Evolutionary conservation across 2,113 vertebrate genomes (phyloP), one percentile per base, ranked within the genome.

Genomic region (Pantherophis guttatus): DNA sequence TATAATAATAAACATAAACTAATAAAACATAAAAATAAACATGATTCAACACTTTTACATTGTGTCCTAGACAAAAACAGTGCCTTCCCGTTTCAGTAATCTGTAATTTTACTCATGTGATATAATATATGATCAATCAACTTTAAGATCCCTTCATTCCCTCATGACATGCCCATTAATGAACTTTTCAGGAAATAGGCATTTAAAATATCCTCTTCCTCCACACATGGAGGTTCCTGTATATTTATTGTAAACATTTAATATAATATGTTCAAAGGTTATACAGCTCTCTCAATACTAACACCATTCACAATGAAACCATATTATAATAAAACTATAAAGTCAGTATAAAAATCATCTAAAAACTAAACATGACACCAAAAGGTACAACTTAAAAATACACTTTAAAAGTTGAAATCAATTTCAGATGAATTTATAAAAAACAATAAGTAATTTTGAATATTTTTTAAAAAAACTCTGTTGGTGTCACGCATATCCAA

Each of bases 171-270:
- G 53, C 9, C 10, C 17, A 54, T 90, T 33, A 33, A 33, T 53
- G 19, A 90, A 90, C 26, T 81, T 21, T 91, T 75, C 53, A 48
- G 1, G 19, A 81, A 53, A 23, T 33, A 7, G 21, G 53, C 50
- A n/a, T 53, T n/a, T 81, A n/a, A 81, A 81, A 53, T 52, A 90
- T 52, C 48, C 21, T 48, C 86, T 52, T 87, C 29, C 26, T 75
- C 29, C 8, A 3, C 26, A 90, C 5, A 48, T 62, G 26, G 48
- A 13, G 24, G 58, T 62, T 39, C 58, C 89, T 29, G 17, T 13
- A n/a, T 65, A 65, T 90, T 90, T 65, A 65, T 89, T 89, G 58
- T 89, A 90, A 90, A 90, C 15, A 52, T 90, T 65, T 90, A 39
- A 65, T 62, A 29, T 29, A 13, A 6, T 65, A 26, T 62, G 13